These are phyloP conservation scores for Tetropium fuscum DNA, from an alignment of 2,888 invertebrate genomes.

Conservation along the genomic window DNA sequence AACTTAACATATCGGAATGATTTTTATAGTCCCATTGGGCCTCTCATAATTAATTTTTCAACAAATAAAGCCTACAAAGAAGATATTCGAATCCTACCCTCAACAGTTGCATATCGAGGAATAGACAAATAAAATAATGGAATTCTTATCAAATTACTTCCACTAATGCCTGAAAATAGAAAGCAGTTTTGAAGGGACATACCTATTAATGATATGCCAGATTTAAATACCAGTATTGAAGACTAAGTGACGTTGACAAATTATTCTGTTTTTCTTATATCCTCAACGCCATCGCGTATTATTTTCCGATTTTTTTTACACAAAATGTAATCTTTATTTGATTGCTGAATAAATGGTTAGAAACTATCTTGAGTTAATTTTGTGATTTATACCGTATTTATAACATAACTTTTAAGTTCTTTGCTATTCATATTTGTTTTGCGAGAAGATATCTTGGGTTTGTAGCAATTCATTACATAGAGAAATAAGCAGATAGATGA, in stretches of 20 bases:
- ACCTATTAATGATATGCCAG: not conserved
- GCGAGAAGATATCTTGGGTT: too few relatives aligned
- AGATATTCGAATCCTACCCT: not conserved
- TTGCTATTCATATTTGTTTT: too few relatives aligned
- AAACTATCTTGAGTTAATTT: too few relatives aligned
- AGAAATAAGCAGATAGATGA: too few relatives aligned
- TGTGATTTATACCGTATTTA: too few relatives aligned
- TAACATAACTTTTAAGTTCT: too few relatives aligned
- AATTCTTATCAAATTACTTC: slow-evolving; percentile 2
- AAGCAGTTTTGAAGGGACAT: not conserved
- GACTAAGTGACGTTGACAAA: not conserved
- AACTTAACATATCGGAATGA: not conserved
- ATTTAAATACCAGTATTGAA: slow-evolving; percentile 2
- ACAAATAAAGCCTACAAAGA: slow-evolving; percentile 1
- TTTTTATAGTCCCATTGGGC: slow-evolving; percentile 3
- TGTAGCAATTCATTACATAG: too few relatives aligned
- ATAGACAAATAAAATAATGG: slow-evolving; percentile 1
- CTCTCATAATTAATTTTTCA: not conserved
- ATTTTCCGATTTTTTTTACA: too few relatives aligned
- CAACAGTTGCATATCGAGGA: not conserved
- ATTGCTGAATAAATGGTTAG: too few relatives aligned
- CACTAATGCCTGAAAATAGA: slow-evolving; percentile 4
- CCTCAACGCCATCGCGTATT: not conserved
- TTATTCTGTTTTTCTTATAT: not conserved
- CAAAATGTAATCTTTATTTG: too few relatives aligned